Conservation (phyloP, 2,797 vertebrate species). For the Jordanella pulchra region DNA sequence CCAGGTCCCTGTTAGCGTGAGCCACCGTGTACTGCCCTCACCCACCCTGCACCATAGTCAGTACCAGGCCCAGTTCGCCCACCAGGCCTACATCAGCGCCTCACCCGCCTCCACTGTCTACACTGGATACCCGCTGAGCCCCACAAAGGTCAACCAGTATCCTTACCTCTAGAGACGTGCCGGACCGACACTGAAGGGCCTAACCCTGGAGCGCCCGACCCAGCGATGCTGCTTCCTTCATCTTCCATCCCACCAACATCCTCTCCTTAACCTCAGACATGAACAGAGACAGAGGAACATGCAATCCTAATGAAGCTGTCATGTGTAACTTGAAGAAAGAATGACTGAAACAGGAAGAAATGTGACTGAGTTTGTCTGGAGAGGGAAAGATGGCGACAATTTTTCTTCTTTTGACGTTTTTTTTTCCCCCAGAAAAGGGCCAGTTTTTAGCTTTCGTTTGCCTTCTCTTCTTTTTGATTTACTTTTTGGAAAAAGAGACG, state of each 20-base stretch:
- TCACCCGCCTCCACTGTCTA: constrained; percentile 98
- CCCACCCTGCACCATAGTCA: constrained; percentile 95
- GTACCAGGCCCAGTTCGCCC: constrained; percentile 97
- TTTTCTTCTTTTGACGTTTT: constrained; percentile 55
- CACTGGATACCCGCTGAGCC: constrained; percentile 99
- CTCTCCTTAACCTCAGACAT: constrained; percentile 66
- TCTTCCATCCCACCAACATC: constrained; percentile 35
- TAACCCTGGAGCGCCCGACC: constrained; percentile 33
- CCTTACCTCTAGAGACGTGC: constrained; percentile 92
- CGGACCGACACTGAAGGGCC: constrained; percentile 79
- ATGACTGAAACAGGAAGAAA: constrained; percentile 63
- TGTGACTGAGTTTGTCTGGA: constrained; percentile 53
- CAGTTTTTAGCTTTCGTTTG: constrained; percentile 69
- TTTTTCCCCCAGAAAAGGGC: constrained; percentile 64
- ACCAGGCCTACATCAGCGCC: constrained; percentile 98
- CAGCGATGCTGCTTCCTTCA: constrained; percentile 69
- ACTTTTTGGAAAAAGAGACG: constrained; percentile 31
- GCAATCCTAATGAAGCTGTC: constrained; percentile 73
- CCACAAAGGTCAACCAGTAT: constrained; percentile 99
- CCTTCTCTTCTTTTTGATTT: constrained; percentile 50
- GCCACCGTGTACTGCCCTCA: constrained; percentile 91
- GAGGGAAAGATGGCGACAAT: constrained; percentile 56
- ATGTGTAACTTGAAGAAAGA: constrained; percentile 79
- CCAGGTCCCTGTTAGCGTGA: constrained; percentile 97
- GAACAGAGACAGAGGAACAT: constrained; percentile 75